These are phyloP conservation scores for Oryzias dopingdopingensis DNA, from an alignment of 2,797 vertebrate genomes.

Conservation along the genomic window DNA sequence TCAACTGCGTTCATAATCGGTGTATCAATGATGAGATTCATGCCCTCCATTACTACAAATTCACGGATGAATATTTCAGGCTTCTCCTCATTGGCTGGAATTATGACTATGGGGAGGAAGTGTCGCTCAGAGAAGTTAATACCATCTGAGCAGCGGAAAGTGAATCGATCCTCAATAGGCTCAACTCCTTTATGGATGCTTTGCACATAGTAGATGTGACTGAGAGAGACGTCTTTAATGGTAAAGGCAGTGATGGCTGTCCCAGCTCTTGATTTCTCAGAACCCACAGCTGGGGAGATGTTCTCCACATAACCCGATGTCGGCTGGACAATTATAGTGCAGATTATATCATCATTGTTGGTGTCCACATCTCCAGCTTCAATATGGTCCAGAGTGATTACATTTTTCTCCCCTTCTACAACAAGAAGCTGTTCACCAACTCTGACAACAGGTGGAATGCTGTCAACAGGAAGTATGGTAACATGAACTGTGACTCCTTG, in stretches of 20 bases:
- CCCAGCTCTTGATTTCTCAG: constrained; percentile 82
- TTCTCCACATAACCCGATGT: constrained; percentile 89
- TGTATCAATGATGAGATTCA: constrained; percentile 86
- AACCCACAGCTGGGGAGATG: constrained; percentile 81
- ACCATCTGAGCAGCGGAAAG: constrained; percentile 87
- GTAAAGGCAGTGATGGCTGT: constrained; percentile 86
- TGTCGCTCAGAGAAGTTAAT: constrained; percentile 84
- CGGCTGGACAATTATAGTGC: constrained; percentile 84
- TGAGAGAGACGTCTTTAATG: constrained; percentile 78
- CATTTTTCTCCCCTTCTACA: constrained; percentile 84
- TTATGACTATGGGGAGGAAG: constrained; percentile 84
- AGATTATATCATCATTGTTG: constrained; percentile 82
- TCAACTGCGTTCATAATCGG: constrained; percentile 82
- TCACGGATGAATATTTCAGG: constrained; percentile 82
- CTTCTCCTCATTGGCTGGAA: constrained; percentile 86
- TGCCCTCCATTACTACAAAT: constrained; percentile 90
- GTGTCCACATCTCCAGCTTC: constrained; percentile 84
- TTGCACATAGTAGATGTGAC: constrained; percentile 85
- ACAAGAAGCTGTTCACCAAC: constrained; percentile 77
- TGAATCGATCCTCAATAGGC: constrained; percentile 83
- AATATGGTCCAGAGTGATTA: constrained; percentile 80
- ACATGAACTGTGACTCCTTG: constrained; percentile 82
- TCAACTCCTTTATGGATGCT: constrained; percentile 89
- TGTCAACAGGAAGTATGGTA: constrained; percentile 85
- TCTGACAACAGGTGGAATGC: constrained; percentile 77